Percentiles rank a stretch among this genome's conserved stretches.
Conservation (phyloP, 2,888 invertebrate species). For the Eledona agricola region DNA sequence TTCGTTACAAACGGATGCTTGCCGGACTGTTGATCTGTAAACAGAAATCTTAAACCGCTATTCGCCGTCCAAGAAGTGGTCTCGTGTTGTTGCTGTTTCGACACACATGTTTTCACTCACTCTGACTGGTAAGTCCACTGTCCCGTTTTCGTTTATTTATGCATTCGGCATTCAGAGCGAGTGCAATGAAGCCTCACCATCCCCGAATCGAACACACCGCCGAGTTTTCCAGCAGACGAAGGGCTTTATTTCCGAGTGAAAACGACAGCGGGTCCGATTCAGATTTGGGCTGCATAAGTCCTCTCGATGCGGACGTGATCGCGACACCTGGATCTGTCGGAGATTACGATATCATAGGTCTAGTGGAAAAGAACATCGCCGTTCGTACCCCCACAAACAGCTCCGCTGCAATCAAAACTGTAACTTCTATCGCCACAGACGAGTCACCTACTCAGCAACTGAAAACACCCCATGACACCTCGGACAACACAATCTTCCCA, state of each 20-base stretch:
- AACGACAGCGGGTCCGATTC: constrained; percentile 58
- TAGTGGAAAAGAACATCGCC: constrained; percentile 33
- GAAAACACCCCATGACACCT: constrained; percentile 59
- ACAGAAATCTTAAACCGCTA: too few relatives aligned
- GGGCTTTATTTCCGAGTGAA: constrained; percentile 67
- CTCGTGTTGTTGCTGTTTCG: too few relatives aligned
- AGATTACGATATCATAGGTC: constrained; percentile 45
- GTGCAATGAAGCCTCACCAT: constrained; percentile 35
- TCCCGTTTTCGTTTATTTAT: too few relatives aligned
- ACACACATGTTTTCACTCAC: too few relatives aligned
- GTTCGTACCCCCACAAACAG: constrained; percentile 39
- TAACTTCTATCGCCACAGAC: constrained; percentile 35
- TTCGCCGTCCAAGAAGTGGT: too few relatives aligned
- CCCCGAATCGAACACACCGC: constrained; percentile 63
- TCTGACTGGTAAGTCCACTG: too few relatives aligned
- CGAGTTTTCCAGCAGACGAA: constrained; percentile 70
- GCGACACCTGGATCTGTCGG: constrained; percentile 19
- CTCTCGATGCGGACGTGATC: constrained; percentile 51
- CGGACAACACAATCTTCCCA: constrained; percentile 50
- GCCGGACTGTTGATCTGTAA: too few relatives aligned
- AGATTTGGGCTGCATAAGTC: constrained; percentile 69
- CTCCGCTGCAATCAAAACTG: constrained; percentile 21
- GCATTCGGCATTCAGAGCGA: constrained; percentile 10
- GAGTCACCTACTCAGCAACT: constrained; percentile 52
- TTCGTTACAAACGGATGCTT: too few relatives aligned